These are phyloP conservation scores for Tenthredo distinguenda DNA, from an alignment of 2,888 invertebrate species.

Conservation along the genomic window DNA sequence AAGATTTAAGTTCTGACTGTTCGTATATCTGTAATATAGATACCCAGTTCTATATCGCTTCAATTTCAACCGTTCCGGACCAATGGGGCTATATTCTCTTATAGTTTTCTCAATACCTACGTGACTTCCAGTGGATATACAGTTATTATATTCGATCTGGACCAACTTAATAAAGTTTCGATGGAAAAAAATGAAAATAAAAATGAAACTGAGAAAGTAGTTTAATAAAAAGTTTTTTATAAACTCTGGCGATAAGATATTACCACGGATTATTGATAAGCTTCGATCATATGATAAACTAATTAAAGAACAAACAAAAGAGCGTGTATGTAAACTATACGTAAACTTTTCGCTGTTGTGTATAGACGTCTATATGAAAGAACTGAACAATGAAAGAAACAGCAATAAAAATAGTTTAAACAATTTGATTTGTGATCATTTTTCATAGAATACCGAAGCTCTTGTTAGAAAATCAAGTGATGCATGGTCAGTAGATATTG, in stretches of 20 bases:
- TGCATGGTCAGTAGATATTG: background rate
- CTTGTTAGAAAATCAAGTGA: conserved; percentile 5
- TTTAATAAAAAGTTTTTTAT: background rate
- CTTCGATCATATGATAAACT: conserved; percentile 2
- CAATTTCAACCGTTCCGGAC: conserved; percentile 28
- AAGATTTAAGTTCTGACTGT: background rate
- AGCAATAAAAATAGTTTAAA: conserved; percentile 23
- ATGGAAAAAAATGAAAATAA: background rate
- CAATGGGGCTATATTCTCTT: conserved; percentile 28
- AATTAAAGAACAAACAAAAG: background rate
- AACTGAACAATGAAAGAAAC: conserved; percentile 8
- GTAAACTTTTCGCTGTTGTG: background rate
- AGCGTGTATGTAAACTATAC: background rate
- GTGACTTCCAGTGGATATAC: conserved; percentile 14
- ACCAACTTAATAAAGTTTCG: background rate
- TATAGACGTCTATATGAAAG: background rate
- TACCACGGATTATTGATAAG: background rate
- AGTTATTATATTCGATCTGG: background rate
- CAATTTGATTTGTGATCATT: conserved; percentile 16
- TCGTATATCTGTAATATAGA: background rate
- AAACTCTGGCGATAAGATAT: conserved; percentile 7
- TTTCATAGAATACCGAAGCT: background rate
- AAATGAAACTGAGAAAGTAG: background rate
- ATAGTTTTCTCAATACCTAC: conserved; percentile 26
- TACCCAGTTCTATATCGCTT: conserved; percentile 1